Evolutionary conservation across 1,140 invertebrate genomes (phyloP).

Genomic region (Aphaenogaster ashmeadi): DNA sequence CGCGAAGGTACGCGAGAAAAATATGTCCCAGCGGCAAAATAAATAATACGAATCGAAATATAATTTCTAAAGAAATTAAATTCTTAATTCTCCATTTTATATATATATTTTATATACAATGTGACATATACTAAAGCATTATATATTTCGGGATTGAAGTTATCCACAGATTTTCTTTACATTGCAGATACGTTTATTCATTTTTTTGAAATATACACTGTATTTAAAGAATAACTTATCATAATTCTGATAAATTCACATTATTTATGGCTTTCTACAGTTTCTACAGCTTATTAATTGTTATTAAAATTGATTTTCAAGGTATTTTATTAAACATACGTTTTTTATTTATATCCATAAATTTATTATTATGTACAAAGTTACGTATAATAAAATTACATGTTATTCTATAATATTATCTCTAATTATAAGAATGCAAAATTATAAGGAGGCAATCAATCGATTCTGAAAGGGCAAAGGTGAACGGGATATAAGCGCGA

Average conservation of each 20-base stretch:
- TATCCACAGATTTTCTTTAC: background rate
- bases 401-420: background rate
- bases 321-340: background rate
- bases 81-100: slow-evolving; percentile 25
- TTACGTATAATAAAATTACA: background rate
- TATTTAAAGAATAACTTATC: background rate
- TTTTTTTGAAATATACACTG: background rate
- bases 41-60: slow-evolving; percentile 46
- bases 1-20: slow-evolving; percentile 47
- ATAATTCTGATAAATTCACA: background rate
- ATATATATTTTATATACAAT: background rate
- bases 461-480: slow-evolving; percentile 23
- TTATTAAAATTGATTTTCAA: background rate
- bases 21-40: slow-evolving; percentile 30
- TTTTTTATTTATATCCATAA: background rate
- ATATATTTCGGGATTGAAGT: background rate
- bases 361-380: background rate
- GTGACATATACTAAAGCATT: background rate
- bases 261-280: background rate
- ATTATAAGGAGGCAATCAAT: background rate
- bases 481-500: slow-evolving; percentile 36
- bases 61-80: slow-evolving; percentile 26
- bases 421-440: background rate
- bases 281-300: background rate
- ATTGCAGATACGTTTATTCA: background rate